Percentiles rank a stretch among this genome's conserved stretches.
These are phyloP conservation scores for Nomada hirtipes DNA, from an alignment of 2,888 invertebrate genomes.

Conservation along the genomic window DNA sequence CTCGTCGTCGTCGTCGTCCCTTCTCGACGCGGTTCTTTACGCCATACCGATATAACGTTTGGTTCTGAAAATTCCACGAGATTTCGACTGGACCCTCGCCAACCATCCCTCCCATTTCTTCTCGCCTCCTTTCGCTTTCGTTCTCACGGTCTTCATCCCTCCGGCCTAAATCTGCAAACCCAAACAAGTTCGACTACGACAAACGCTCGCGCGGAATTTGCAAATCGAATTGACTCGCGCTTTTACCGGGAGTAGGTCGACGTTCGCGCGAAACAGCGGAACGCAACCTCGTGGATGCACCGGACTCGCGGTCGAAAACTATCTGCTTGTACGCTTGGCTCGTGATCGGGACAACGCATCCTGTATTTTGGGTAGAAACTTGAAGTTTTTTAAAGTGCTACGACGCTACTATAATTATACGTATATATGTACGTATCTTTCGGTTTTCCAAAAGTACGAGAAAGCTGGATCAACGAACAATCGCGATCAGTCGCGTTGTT, in stretches of 20 bases:
- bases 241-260: constrained; percentile 82
- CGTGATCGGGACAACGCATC: no score
- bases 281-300: constrained; percentile 71
- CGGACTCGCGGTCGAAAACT: constrained; percentile 78
- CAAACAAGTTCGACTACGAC: constrained; percentile 4
- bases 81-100: constrained; percentile 19
- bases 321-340: constrained; percentile 17
- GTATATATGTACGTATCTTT: no score
- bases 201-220: constrained; percentile 64
- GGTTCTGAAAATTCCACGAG: constrained; percentile 53
- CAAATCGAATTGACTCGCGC: constrained; percentile 83
- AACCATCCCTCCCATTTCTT: constrained; percentile 4
- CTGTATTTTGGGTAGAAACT: no score
- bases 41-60: neutral
- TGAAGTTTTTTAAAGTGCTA: no score
- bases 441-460: no score
- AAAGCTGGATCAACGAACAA: no score
- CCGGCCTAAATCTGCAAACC: neutral
- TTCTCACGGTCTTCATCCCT: no score
- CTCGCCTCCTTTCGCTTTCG: neutral
- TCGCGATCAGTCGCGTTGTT: no score
- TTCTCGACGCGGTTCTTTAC: constrained; percentile 5
- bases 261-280: constrained; percentile 41
- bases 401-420: no score
- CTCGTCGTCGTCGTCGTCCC: neutral